Evolutionary conservation across 1,140 invertebrate genomes (phyloP).

Genomic region (Antheraea mylitta): DNA sequence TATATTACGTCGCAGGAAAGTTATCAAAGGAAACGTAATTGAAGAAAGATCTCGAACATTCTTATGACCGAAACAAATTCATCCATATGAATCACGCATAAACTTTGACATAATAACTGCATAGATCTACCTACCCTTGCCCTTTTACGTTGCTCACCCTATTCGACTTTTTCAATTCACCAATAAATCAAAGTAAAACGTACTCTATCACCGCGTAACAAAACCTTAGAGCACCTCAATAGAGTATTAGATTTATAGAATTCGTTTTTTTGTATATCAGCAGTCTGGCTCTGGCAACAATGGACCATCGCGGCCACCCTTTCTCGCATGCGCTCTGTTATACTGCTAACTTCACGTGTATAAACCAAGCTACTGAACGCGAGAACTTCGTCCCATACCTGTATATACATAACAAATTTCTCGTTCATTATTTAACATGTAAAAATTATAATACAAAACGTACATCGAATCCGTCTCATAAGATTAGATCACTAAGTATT

Average conservation of each 20-base stretch:
- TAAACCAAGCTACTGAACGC: slow-evolving; percentile 54
- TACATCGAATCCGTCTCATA: slow-evolving; percentile 62
- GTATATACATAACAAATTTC: slow-evolving; percentile 71
- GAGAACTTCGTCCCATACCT: slow-evolving; percentile 64
- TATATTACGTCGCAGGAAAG: slow-evolving; percentile 8
- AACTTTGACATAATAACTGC: slow-evolving; percentile 51
- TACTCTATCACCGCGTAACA: slow-evolving; percentile 34
- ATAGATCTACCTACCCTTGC: slow-evolving; percentile 16
- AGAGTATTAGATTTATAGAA: slow-evolving; percentile 26
- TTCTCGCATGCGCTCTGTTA: slow-evolving; percentile 55
- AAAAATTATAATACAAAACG: slow-evolving; percentile 59
- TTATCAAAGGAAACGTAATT: not conserved
- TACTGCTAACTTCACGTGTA: slow-evolving; percentile 46
- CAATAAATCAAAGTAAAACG: slow-evolving; percentile 24
- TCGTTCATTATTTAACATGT: slow-evolving; percentile 45
- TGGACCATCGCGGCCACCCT: slow-evolving; percentile 49
- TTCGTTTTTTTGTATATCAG: slow-evolving; percentile 42
- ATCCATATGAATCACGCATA: slow-evolving; percentile 17
- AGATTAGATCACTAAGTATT: slow-evolving; percentile 17
- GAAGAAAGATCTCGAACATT: not conserved
- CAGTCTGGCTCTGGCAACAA: slow-evolving; percentile 58
- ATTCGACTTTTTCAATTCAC: slow-evolving; percentile 22
- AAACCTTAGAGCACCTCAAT: slow-evolving; percentile 23
- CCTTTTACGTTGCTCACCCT: slow-evolving; percentile 19
- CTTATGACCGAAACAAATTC: not conserved